phyloP scores from a whole-genome alignment of 2,888 invertebrate genomes.

The Siphlonurus alternatus region DNA sequence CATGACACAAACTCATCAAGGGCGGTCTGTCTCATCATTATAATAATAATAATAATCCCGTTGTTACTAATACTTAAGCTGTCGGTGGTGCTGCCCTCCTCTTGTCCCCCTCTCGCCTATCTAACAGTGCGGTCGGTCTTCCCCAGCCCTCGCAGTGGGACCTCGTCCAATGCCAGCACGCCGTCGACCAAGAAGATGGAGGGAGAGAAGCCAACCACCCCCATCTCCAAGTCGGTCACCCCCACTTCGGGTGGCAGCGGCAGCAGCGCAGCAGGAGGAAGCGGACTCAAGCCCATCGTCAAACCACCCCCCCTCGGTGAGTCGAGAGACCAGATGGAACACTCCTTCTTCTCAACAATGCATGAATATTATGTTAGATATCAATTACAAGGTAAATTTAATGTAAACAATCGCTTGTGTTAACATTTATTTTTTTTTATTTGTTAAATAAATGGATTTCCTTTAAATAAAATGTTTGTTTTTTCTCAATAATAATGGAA shows the following conservation, averaged over 20 bases:
- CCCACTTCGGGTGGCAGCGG: conserved; percentile 49
- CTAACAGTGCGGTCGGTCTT: background rate
- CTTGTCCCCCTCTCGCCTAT: background rate
- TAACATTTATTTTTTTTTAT: background rate
- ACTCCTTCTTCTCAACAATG: no score
- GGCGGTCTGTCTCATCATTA: background rate
- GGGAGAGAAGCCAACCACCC: conserved; percentile 74
- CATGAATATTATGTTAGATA: no score
- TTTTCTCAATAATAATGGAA: no score
- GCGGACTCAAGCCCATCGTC: conserved; percentile 34
- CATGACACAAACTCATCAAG: background rate
- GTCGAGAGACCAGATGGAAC: no score
- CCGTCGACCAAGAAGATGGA: conserved; percentile 74
- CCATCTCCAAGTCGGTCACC: conserved; percentile 78
- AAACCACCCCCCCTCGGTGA: conserved; percentile 30
- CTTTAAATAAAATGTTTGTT: no score
- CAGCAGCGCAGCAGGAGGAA: conserved; percentile 25
- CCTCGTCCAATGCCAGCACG: conserved; percentile 80
- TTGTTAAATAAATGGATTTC: conserved; percentile 4
- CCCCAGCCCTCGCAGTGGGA: conserved; percentile 50
- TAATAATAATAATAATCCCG: background rate
- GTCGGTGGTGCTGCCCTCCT: background rate
- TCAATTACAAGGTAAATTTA: no score
- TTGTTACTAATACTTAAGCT: background rate
- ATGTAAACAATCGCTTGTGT: no score